Conservation (phyloP, 2,113 vertebrate species). For the Trogon surrucura region DNA sequence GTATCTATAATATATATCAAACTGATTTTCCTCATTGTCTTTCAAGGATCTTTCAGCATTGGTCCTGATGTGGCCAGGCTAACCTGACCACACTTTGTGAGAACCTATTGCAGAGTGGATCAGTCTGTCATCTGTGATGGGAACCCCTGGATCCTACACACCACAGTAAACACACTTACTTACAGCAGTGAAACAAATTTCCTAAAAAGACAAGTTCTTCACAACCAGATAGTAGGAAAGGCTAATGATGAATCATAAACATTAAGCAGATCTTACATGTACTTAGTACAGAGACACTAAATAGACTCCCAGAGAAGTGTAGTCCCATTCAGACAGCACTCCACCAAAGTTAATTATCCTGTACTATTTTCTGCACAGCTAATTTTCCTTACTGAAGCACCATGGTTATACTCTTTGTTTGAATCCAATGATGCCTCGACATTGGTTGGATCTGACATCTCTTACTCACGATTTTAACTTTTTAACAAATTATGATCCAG, state of each 20-base stretch:
- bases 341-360: neutral
- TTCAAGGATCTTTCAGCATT: neutral
- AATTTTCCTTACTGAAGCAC: neutral
- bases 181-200: neutral
- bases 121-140: neutral
- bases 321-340: neutral
- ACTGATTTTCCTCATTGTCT: neutral
- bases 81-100: neutral
- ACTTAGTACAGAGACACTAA: neutral
- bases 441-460: neutral
- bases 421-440: neutral
- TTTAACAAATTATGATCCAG: neutral
- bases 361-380: neutral
- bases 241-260: conserved; percentile 1
- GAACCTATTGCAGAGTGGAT: accelerated
- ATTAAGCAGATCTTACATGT: conserved; percentile 2
- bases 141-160: neutral
- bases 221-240: neutral
- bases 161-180: neutral
- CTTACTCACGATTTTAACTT: neutral
- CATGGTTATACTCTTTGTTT: neutral
- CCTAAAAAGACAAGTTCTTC: neutral
- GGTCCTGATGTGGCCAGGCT: neutral
- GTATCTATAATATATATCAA: neutral
- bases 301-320: neutral